These are phyloP conservation scores for Erebia epiphron DNA, from an alignment of 2,888 invertebrate genomes.

Conservation along the genomic window DNA sequence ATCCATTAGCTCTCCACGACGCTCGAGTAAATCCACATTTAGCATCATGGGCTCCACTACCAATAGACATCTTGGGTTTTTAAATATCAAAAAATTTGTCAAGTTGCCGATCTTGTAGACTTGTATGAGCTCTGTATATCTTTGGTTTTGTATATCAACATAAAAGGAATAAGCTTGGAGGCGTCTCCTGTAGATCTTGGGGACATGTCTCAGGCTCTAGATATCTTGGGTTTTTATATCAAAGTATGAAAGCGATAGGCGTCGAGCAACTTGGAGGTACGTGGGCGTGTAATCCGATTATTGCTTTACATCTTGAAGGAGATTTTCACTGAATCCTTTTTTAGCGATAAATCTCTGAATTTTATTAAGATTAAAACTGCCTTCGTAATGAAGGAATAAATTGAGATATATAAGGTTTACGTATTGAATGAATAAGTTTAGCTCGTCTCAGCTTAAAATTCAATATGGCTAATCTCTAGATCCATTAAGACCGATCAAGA, in stretches of 20 bases:
- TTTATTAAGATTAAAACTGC: constrained; percentile 10
- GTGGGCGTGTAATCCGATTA: constrained; percentile 28
- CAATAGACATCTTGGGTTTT: too few relatives aligned
- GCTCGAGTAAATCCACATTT: too few relatives aligned
- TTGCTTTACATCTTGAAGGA: constrained; percentile 22
- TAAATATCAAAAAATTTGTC: too few relatives aligned
- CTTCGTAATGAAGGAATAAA: neutral
- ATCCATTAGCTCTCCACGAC: too few relatives aligned
- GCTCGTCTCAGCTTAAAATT: too few relatives aligned
- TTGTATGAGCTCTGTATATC: too few relatives aligned
- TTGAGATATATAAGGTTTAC: constrained; percentile 1
- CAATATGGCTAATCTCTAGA: too few relatives aligned
- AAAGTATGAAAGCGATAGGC: constrained; percentile 4
- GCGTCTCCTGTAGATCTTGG: neutral
- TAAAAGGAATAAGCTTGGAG: too few relatives aligned
- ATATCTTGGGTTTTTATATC: neutral
- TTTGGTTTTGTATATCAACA: neutral
- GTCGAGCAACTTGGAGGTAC: neutral
- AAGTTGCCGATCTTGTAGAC: too few relatives aligned
- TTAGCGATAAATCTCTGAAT: constrained; percentile 9
- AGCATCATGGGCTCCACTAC: too few relatives aligned
- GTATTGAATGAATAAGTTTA: neutral
- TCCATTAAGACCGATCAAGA: too few relatives aligned
- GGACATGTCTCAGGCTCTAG: neutral
- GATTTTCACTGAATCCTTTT: constrained; percentile 18